phyloP scores from a whole-genome alignment of 2,888 invertebrate species.

The Drosophila parthenogenetica region DNA sequence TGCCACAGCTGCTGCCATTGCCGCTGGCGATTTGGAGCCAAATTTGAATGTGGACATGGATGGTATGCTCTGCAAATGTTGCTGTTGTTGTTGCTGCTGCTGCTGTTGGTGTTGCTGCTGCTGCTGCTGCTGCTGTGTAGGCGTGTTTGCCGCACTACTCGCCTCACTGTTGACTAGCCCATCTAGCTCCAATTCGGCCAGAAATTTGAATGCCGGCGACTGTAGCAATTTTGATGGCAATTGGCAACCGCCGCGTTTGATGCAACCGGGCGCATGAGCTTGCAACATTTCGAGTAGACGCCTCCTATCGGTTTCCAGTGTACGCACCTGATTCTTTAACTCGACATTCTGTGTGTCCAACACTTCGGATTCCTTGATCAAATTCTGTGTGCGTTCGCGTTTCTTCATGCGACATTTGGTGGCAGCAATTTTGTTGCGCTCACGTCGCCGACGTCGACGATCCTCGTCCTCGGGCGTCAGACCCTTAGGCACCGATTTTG shows the following conservation, averaged over 20 bases:
- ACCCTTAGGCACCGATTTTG: constrained; percentile 85
- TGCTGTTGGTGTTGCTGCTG: constrained; percentile 14
- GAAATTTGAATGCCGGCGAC: constrained; percentile 84
- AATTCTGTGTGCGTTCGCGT: constrained; percentile 93
- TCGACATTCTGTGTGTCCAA: constrained; percentile 94
- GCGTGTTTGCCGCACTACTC: constrained; percentile 28
- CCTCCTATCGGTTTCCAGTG: constrained; percentile 91
- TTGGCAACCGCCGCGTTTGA: constrained; percentile 84
- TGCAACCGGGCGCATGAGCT: constrained; percentile 90
- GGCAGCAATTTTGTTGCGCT: constrained; percentile 97
- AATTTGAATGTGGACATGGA: constrained; percentile 84
- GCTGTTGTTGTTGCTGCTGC: constrained; percentile 54
- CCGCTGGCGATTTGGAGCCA: constrained; percentile 71
- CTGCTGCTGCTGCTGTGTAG: constrained; percentile 26
- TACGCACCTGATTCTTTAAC: constrained; percentile 92
- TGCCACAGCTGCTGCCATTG: constrained; percentile 65
- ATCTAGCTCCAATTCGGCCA: constrained; percentile 82
- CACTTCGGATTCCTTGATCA: constrained; percentile 94
- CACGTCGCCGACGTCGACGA: constrained; percentile 92
- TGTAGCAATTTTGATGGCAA: constrained; percentile 82
- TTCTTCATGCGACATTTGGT: constrained; percentile 98
- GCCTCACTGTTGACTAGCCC: constrained; percentile 38
- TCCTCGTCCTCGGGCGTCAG: constrained; percentile 97
- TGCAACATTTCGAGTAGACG: constrained; percentile 92
- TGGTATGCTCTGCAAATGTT: constrained; percentile 83